Conservation (phyloP, 2,113 vertebrate genomes). For the Anhinga rufa region DNA sequence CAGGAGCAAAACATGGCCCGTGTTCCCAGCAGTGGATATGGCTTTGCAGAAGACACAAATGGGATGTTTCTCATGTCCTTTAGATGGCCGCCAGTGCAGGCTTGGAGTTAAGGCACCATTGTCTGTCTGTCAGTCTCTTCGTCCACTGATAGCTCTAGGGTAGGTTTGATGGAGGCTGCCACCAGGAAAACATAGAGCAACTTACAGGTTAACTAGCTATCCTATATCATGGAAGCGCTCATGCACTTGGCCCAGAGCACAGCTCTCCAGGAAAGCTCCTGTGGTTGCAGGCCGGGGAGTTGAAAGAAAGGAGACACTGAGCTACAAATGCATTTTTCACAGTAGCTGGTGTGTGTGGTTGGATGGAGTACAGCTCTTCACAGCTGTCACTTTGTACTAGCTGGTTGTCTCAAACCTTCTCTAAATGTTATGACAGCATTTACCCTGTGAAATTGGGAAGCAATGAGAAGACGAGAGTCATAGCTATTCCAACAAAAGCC, state of each 20-base stretch:
- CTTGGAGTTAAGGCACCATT: neutral
- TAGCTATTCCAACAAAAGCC: neutral
- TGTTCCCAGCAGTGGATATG: neutral
- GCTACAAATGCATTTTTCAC: neutral
- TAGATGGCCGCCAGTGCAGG: neutral
- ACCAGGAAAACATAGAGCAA: neutral
- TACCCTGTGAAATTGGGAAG: neutral
- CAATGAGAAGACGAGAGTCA: neutral
- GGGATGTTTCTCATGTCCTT: neutral
- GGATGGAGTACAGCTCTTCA: neutral
- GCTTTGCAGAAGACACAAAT: neutral
- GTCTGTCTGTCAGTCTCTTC: neutral
- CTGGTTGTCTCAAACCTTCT: neutral
- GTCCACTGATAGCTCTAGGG: neutral
- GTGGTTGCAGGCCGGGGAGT: neutral
- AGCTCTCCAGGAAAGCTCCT: neutral
- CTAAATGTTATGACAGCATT: neutral
- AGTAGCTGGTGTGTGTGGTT: neutral
- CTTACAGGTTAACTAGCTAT: neutral
- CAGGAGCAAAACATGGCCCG: rapidly evolving
- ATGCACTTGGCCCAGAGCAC: neutral
- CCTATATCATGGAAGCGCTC: neutral
- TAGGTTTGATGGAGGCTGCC: neutral
- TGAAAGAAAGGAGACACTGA: neutral
- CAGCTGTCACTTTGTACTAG: neutral